Evolutionary conservation across 2,888 invertebrate genomes (phyloP), one percentile per base, ranked within the genome.

Genomic region (Polymixis flavicincta): DNA sequence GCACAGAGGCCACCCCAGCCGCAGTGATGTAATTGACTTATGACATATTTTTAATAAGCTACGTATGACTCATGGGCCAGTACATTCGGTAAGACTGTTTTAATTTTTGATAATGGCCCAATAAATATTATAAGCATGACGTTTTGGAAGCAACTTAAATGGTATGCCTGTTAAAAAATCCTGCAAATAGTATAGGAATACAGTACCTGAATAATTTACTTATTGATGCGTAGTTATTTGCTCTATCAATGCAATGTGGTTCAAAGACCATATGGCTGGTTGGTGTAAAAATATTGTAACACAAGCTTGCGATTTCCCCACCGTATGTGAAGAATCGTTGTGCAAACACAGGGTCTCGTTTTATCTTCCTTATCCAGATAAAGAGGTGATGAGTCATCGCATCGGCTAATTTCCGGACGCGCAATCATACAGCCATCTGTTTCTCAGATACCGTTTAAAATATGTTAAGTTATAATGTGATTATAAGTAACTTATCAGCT

Each of bases 391-490:
- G 95, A 94, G 87, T 95, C 95, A 95, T 90, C 84, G 84, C 95
- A 95, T 90, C 84, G 84, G 83, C 87, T 90, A 90, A 94, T 94
- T 93, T 95, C 93, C 94, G 93, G 91, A 90, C 90, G 86, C 90
- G 90, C 90, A 92, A 94, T 92, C 92, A 87, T 89, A 86, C 90
- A 91, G 92, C 95, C 95, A 96, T 95, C 94, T 95, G 95, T 92
- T 95, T 92, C 91, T 92, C 91, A 89, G 89, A 92, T 93, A 89
- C 89, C 90, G 90, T 94, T 94, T 92, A 92, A 93, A 94, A 93
- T 93, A 89, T 93, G 91, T 89, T 91, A 90, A 86, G 85, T 87
- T 88, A 88, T 88, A 86, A 89, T 87, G 87, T 83, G 59, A 77
- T 86, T 78, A 80, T 81, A 83, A 80, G 74, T 74, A 69, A 73